Percentiles rank a stretch among this genome's conserved stretches.
phyloP scores from a whole-genome alignment of 1,140 invertebrate species.

The Meloidogyne floridensis region DNA sequence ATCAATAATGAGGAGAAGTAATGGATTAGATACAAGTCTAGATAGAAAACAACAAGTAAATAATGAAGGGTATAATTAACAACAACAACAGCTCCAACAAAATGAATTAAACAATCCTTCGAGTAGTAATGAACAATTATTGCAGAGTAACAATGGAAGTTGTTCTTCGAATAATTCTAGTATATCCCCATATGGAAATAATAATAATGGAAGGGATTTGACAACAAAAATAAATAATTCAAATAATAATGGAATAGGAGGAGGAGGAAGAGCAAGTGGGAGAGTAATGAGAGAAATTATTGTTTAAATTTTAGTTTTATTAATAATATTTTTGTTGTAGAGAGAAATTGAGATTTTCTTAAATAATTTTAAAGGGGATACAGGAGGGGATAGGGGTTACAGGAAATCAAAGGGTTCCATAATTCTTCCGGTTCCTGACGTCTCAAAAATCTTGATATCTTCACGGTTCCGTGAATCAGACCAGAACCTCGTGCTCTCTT shows the following conservation, averaged over 20 bases:
- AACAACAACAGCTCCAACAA: background rate
- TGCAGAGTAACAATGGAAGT: slow-evolving; percentile 8
- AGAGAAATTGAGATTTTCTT: background rate
- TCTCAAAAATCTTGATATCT: too few relatives aligned
- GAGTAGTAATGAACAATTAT: slow-evolving; percentile 29
- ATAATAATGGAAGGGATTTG: background rate
- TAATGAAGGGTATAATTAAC: background rate
- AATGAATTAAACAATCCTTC: background rate
- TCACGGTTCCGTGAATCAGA: too few relatives aligned
- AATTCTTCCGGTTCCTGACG: too few relatives aligned
- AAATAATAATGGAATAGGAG: background rate
- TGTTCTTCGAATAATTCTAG: slow-evolving; percentile 13
- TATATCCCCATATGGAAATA: background rate
- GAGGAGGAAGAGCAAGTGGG: slow-evolving; percentile 5
- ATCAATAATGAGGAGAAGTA: slow-evolving; percentile 14
- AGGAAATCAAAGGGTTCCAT: too few relatives aligned
- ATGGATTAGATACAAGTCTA: background rate
- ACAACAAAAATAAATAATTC: background rate
- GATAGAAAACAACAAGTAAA: background rate
- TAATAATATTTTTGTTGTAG: too few relatives aligned
- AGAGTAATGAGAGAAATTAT: slow-evolving; percentile 35
- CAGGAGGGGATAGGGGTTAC: too few relatives aligned
- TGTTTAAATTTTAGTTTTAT: slow-evolving; percentile 9
- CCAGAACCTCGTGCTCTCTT: too few relatives aligned
- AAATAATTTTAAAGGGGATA: background rate